Conservation (phyloP, 2,888 invertebrate species). For the Alsophila aescularia region DNA sequence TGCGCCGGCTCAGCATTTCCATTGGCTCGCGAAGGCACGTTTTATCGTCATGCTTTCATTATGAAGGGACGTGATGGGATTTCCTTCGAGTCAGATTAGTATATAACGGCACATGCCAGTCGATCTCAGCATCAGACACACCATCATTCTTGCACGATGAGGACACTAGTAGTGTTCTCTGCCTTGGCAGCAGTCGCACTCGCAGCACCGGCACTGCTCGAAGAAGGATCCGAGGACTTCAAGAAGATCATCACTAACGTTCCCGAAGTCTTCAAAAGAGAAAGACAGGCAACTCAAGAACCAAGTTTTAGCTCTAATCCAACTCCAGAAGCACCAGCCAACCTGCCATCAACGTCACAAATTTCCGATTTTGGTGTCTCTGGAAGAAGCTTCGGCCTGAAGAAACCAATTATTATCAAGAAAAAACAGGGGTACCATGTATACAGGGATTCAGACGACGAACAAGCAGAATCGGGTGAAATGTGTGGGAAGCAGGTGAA, state of each 20-base stretch:
- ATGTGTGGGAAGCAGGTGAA: constrained; percentile 67
- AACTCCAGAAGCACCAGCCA: constrained; percentile 17
- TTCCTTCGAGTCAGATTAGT: constrained; percentile 49
- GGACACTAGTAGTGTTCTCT: constrained; percentile 67
- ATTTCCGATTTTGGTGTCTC: constrained; percentile 35
- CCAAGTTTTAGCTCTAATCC: constrained; percentile 11
- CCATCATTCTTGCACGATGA: constrained; percentile 63
- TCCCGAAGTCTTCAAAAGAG: constrained; percentile 46
- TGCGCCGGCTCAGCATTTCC: constrained; percentile 54
- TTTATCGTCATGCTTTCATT: constrained; percentile 42
- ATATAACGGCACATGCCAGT: constrained; percentile 59
- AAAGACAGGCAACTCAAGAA: constrained; percentile 57
- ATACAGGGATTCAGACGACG: constrained; percentile 70
- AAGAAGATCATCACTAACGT: constrained; percentile 28
- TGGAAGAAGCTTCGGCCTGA: constrained; percentile 53
- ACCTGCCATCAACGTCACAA: constrained; percentile 26
- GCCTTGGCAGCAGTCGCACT: constrained; percentile 59
- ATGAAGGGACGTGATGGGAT: constrained; percentile 31
- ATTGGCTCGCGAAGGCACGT: constrained; percentile 60
- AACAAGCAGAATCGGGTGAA: constrained; percentile 58
- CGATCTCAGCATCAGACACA: constrained; percentile 57
- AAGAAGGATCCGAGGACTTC: constrained; percentile 43
- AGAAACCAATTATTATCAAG: constrained; percentile 67
- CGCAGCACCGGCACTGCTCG: constrained; percentile 61
- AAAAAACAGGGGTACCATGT: constrained; percentile 65